A percentile compares a stretch with the other conserved stretches of the same genome.
Evolutionary conservation across 1,140 invertebrate species (phyloP).

Genomic region (Antheraea mylitta): DNA sequence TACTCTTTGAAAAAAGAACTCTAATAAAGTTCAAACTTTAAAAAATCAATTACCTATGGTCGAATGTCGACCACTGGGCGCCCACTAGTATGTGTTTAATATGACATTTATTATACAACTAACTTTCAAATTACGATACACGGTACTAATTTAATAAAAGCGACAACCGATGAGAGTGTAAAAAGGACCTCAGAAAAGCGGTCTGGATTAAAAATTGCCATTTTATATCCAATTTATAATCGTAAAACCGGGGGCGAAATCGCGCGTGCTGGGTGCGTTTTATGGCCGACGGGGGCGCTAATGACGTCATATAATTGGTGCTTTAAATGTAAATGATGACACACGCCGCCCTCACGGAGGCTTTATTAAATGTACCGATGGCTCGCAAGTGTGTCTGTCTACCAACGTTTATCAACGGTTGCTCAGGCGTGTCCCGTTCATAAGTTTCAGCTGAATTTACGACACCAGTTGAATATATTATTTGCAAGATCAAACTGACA

Average conservation of each 20-base stretch:
- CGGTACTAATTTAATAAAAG: conserved; percentile 11
- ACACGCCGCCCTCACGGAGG: conserved; percentile 40
- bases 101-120: no score
- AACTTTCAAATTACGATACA: not conserved
- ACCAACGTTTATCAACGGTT: not conserved
- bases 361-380: conserved; percentile 69
- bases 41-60: no score
- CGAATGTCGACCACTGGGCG: no score
- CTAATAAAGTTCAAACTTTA: no score
- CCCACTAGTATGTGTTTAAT: no score
- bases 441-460: not conserved
- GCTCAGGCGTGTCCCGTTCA: not conserved
- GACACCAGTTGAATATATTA: not conserved
- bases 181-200: conserved; percentile 19
- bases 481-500: no score
- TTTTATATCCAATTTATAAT: conserved; percentile 70
- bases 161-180: conserved; percentile 8
- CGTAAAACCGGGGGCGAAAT: conserved; percentile 43
- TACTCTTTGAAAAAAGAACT: no score
- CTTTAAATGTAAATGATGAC: conserved; percentile 77
- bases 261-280: conserved; percentile 72
- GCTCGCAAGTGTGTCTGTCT: conserved; percentile 5
- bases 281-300: conserved; percentile 68
- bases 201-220: conserved; percentile 53
- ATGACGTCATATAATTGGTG: conserved; percentile 76